Base-by-base conservation (phyloP, 64 coral and sea anemone species). In the Pachyseris speciosa region DNA sequence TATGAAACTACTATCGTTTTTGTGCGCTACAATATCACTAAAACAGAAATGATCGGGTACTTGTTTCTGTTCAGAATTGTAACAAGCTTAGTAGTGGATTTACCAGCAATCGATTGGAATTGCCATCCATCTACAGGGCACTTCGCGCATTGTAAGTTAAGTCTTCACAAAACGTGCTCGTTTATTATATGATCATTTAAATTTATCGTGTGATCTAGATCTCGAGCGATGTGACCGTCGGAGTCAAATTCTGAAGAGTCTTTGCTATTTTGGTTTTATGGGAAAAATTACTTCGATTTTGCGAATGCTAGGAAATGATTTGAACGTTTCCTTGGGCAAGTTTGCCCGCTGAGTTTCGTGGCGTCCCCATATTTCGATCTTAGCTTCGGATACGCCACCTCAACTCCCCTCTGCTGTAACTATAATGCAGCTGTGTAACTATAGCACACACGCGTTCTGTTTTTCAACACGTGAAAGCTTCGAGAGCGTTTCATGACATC, bases 371-470 rank as follows among this genome's bases (percentile, higher is more conserved):
- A 39, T 38, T 19, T 40, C 77, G 8, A 39, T 36, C 53, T 63
- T 77, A 1, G 24, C 27, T 33, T 0, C 5, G 43, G n/a, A n/a
- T n/a, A n/a, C 11, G 43, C 11, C 64, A 32, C 27, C 26, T 11
- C n/a, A 32, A 63, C 59, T 16, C 12, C 67, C 17, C 65, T 33
- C 4, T 16, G 16, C 65, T 33, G 22, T 12, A 5, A 61, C 25
- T 25, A 68, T 11, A 16, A 16, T 25, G 41, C 77, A 43, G 77
- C 77, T 81, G 77, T 22, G 53, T 81, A 81, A 81, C 36, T 81
- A 81, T 55, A 20, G 1, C 47, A 55, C 7, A 33, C 53, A 60
- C 29, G 17, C 19, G 32, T 38, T 59, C 15, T 57, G 74, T 79
- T 36, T 81, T 81, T 45, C 39, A 55, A 86, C 63, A 28, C 28